Base-by-base conservation (phyloP, 2,797 vertebrate genomes). In the Cossypha polioptera region DNA sequence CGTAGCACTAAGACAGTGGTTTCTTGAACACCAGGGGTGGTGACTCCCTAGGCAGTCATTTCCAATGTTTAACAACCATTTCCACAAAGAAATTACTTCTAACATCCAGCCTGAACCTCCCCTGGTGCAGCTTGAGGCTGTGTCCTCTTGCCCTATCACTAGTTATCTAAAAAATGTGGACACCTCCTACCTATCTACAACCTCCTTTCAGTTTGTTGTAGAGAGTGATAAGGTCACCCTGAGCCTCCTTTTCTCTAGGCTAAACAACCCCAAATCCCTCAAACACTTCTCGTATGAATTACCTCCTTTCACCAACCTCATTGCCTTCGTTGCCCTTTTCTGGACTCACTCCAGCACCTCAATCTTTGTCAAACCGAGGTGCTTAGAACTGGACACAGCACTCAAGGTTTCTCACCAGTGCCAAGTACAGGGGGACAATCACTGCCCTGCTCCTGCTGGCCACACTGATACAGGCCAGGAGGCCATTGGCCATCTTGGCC, bases 371-470 rank as follows among this genome's bases (percentile, higher is more conserved):
- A 24, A 25, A 0, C 0, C 31, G 20, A 31, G 16, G n/a, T 20
- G 8, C 14, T 42, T 14, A 51, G 28, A 50, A 21, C 50, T 29
- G 43, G 20, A 51, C 28, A 45, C 4, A n/a, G 29, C 28, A 33
- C 20, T 51, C 10, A 4, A 33, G 20, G 10, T 63, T 28, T n/a
- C 57, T 69, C 43, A 51, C 4, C 8, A 51, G 36, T 38, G 43
- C 20, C 1, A 1, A 69, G 36, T 16, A 26, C 28, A 50, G 36
- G 1, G 4, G 22, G 8, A 38, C 5, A 29, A 14, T 38, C 9
- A 15, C 50, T 38, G 11, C 14, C 28, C 42, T 57, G n/a, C 0
- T 29, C 19, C 0, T 57, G 16, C 42, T 63, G 63, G 16, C 8
- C 50, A 22, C 24, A 8, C 16, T 69, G 28, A 45, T 7, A 20